Evolutionary conservation across 2,113 vertebrate genomes (phyloP).

Genomic region (Syrrhaptes paradoxus): DNA sequence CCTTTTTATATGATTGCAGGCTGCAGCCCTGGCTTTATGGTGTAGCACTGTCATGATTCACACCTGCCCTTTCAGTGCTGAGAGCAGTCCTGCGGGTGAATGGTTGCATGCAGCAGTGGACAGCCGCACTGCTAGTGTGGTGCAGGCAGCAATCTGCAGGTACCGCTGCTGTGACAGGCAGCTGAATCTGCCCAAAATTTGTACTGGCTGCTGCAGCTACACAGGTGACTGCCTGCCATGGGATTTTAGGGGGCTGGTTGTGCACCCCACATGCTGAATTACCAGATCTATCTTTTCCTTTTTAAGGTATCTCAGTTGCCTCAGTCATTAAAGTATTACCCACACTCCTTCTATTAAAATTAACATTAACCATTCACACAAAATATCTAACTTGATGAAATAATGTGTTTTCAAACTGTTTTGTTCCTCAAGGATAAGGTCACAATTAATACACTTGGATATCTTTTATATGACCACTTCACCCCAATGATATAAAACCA

Average conservation of each 20-base stretch:
- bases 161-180: background rate
- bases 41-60: background rate
- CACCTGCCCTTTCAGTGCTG: fast-evolving
- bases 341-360: background rate
- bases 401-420: background rate
- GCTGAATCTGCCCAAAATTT: background rate
- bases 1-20: background rate
- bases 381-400: background rate
- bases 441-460: background rate
- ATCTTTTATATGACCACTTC: background rate
- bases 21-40: background rate
- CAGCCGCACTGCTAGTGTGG: fast-evolving
- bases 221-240: background rate
- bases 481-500: background rate
- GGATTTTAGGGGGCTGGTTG: background rate
- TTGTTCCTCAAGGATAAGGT: background rate
- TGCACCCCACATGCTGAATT: background rate
- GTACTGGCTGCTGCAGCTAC: background rate
- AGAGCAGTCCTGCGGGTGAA: background rate
- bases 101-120: fast-evolving
- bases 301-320: background rate
- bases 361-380: background rate
- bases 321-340: background rate
- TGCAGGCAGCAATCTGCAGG: background rate
- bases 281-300: background rate